These are phyloP conservation scores for Cremastinae sp. DNA, from an alignment of 2,888 invertebrate genomes.

Conservation along the genomic window DNA sequence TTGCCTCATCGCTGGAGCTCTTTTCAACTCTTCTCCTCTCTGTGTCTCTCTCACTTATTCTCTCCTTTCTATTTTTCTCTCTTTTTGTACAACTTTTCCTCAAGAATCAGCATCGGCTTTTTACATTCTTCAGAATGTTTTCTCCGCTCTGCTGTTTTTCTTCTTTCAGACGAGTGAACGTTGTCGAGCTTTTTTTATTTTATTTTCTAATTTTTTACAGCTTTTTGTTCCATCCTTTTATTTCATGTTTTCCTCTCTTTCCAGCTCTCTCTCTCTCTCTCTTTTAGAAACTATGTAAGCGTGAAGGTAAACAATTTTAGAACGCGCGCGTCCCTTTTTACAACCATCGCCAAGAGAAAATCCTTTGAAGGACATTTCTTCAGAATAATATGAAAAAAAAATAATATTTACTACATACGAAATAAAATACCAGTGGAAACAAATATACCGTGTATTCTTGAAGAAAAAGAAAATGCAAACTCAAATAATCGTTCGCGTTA, in stretches of 20 bases:
- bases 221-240: too few relatives aligned
- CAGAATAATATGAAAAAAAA: conserved; percentile 31
- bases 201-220: too few relatives aligned
- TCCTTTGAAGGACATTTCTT: background rate
- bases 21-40: conserved; percentile 32
- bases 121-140: conserved; percentile 11
- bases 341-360: conserved; percentile 1
- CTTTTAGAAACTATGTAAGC: conserved; percentile 51
- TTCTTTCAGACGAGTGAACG: conserved; percentile 45
- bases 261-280: conserved; percentile 38
- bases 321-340: conserved; percentile 5
- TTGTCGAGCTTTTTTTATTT: conserved; percentile 15
- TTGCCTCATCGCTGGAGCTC: conserved; percentile 25
- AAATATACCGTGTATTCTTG: background rate
- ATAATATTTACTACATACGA: conserved; percentile 40
- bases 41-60: conserved; percentile 4
- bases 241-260: too few relatives aligned
- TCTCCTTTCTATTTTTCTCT: background rate
- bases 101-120: background rate
- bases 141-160: conserved; percentile 46
- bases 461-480: too few relatives aligned
- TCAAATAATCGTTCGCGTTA: too few relatives aligned
- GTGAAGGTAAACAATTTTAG: conserved; percentile 44
- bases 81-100: background rate
- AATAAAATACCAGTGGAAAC: conserved; percentile 44